These are phyloP conservation scores for Ceraclea dissimilis DNA, from an alignment of 2,888 invertebrate genomes.

Conservation along the genomic window DNA sequence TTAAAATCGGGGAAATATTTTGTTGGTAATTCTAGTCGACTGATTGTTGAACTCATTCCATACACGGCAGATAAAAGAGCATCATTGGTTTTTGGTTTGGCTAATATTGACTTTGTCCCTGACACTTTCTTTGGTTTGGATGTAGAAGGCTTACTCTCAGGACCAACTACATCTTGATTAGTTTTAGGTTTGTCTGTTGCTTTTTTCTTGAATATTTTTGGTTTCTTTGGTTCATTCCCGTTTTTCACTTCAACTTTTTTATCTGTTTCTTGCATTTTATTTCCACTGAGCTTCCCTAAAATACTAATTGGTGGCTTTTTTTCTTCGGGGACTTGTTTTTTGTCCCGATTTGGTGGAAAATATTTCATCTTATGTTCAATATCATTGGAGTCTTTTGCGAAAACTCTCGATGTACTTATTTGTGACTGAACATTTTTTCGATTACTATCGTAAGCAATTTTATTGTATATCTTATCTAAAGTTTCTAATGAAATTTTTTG, in stretches of 20 bases:
- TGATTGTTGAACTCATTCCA: conserved; percentile 19
- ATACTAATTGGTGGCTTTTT: not conserved
- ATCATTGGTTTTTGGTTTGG: conserved; percentile 3
- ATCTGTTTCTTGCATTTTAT: not conserved
- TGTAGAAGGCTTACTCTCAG: not conserved
- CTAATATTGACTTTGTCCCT: not conserved
- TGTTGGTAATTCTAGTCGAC: conserved; percentile 12
- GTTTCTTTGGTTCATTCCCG: not conserved
- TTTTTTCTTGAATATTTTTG: not conserved
- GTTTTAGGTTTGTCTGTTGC: not conserved
- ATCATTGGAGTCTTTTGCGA: conserved; percentile 10
- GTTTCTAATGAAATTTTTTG: conserved; percentile 6
- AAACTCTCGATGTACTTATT: conserved; percentile 3
- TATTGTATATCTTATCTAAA: conserved; percentile 11
- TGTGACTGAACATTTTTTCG: conserved; percentile 7
- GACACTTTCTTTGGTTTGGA: not conserved
- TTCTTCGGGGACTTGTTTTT: not conserved
- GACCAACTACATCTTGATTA: too few species aligned
- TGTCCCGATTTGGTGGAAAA: conserved; percentile 7
- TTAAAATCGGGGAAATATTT: conserved; percentile 19
- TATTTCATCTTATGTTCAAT: conserved; percentile 13
- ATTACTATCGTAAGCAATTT: conserved; percentile 10
- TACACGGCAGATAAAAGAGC: conserved; percentile 4
- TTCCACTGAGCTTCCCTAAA: not conserved
- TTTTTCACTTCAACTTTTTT: not conserved